phyloP scores from a whole-genome alignment of 2,888 invertebrate genomes.

The Opisthograptis luteolata region DNA sequence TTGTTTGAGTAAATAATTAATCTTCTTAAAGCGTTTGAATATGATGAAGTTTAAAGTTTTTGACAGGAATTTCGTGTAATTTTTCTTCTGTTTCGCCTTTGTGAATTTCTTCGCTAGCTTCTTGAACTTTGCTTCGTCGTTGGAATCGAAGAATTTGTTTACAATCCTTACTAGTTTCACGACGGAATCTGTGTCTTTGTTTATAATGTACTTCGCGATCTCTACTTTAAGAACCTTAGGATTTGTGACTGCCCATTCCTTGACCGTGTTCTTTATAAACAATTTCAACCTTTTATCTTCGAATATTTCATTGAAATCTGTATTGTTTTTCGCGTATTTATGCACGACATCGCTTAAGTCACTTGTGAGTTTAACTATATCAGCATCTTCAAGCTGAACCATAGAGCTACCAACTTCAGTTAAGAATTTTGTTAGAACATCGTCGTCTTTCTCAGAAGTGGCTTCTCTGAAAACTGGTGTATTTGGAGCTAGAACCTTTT shows the following conservation, averaged over 20 bases:
- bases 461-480: background rate
- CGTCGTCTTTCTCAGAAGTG: background rate
- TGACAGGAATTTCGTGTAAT: constrained; percentile 15
- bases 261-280: constrained; percentile 9
- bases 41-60: constrained; percentile 20
- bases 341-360: constrained; percentile 15
- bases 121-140: constrained; percentile 11
- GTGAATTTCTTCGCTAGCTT: constrained; percentile 16
- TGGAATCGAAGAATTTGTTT: constrained; percentile 9
- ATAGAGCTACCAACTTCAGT: constrained; percentile 16
- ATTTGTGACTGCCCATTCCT: constrained; percentile 13
- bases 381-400: constrained; percentile 18
- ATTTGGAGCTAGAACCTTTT: constrained; percentile 10
- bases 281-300: background rate
- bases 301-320: constrained; percentile 15
- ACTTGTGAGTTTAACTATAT: background rate
- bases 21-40: constrained; percentile 9
- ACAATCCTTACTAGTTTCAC: constrained; percentile 12
- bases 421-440: constrained; percentile 5
- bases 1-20: background rate
- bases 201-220: constrained; percentile 22
- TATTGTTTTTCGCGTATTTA: background rate
- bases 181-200: constrained; percentile 1
- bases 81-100: constrained; percentile 6
- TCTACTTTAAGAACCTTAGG: constrained; percentile 23